Base-by-base conservation (phyloP, 1,140 invertebrate genomes). In the Atopsyche davidsoni region DNA sequence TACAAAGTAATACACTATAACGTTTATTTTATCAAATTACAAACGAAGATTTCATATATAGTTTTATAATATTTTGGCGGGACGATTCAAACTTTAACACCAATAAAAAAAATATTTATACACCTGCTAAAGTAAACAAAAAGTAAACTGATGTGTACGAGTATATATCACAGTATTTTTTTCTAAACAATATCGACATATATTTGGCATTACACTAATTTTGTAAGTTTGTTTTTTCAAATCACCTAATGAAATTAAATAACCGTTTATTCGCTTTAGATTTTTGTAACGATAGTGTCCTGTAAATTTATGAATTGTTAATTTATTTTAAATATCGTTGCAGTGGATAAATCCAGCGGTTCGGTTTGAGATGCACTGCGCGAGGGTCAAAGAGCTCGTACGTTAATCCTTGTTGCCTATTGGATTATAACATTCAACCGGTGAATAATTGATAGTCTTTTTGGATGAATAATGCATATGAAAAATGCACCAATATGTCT, bases 401-500 rank as follows among this genome's bases (percentile, higher is more conserved):
- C n/a, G n/a, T n/a, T n/a, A n/a, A n/a, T n/a, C n/a, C n/a, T n/a
- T n/a, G n/a, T n/a, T n/a, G n/a, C n/a, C n/a, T n/a, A 39, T 11
- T 3, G 31, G 38, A 49, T 49, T 49, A 49, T 49, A 28, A 49
- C 32, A 40, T 50, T 28, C 18, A 35, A 40, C 46, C 31, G 24
- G 21, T 24, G 25, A 16, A 50, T 50, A 50, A 50, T 41, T 50
- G 38, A 42, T 36, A 43, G 13, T 14, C n/a, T 28, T 28, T n/a
- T 6, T 28, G 24, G 19, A 50, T 50, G 48, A 41, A 50, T 50
- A 21, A 50, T 50, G 40, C 48, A 43, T 19, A 6, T 10, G 25
- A 43, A 23, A 50, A 48, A 48, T 39, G n/a, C n/a, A n/a, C n/a
- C n/a, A n/a, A n/a, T n/a, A n/a, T n/a, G n/a, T n/a, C n/a, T n/a